phyloP scores from a whole-genome alignment of 35 echinoderm and acorn worm species.

The Apostichopus parvimensis region DNA sequence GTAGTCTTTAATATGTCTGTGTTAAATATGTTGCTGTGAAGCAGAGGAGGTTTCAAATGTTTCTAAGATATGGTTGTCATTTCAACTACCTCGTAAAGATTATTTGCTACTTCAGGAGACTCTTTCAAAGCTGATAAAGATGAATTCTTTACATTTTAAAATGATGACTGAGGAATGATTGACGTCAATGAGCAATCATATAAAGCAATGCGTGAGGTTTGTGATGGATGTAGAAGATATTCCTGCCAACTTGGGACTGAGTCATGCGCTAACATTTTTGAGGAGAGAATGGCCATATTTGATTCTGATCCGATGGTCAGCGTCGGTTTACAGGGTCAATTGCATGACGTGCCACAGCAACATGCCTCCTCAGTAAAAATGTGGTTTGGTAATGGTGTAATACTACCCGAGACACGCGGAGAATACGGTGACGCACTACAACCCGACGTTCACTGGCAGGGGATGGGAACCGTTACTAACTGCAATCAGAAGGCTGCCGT shows the following conservation, averaged over 20 bases:
- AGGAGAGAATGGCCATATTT: slow-evolving; percentile 43
- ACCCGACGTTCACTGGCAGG: slow-evolving; percentile 63
- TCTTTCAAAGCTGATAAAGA: not conserved
- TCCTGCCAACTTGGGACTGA: not conserved
- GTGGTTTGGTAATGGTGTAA: slow-evolving; percentile 53
- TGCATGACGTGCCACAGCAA: not conserved
- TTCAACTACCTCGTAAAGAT: not conserved
- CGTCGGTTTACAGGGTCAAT: not conserved
- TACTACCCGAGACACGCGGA: slow-evolving; percentile 4
- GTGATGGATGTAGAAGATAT: slow-evolving; percentile 38
- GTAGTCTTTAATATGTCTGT: not conserved
- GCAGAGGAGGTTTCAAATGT: not conserved
- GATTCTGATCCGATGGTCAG: not conserved
- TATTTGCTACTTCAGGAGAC: not conserved
- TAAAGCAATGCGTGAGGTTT: slow-evolving; percentile 41
- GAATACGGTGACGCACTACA: slow-evolving; percentile 31
- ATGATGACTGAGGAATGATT: not conserved
- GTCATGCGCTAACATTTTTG: slow-evolving; percentile 6
- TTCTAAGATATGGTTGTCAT: not conserved
- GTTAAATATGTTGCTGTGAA: not conserved
- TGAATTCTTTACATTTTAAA: not conserved
- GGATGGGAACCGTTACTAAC: not conserved
- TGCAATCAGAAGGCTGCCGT: not conserved
- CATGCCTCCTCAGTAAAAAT: slow-evolving; percentile 23
- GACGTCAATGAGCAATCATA: not conserved